Evolutionary conservation across 30 jellyfish, hydroid and myxozoan species (phyloP).

Genomic region (Cassiopea xamachana): DNA sequence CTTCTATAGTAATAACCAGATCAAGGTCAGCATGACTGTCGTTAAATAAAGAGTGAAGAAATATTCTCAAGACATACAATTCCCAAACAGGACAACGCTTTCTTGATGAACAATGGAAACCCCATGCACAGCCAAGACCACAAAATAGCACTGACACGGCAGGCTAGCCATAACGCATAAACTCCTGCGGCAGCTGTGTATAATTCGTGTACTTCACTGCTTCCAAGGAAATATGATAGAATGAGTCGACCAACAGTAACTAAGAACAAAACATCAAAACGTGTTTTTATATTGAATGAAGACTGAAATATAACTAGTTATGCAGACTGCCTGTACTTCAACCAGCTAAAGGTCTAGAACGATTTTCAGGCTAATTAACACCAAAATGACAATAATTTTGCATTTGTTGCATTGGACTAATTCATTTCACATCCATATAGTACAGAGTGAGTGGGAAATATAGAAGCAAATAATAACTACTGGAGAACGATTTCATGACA

Average conservation of each 20-base stretch:
- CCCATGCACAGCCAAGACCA: conserved; percentile 81
- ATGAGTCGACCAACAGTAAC: conserved; percentile 86
- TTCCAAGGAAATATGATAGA: conserved; percentile 74
- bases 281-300: not conserved
- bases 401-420: too few species aligned
- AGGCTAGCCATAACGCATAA: conserved; percentile 78
- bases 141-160: conserved; percentile 65
- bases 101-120: conserved; percentile 42
- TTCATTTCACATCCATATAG: too few species aligned
- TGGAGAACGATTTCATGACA: too few species aligned
- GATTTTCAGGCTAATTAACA: too few species aligned
- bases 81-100: conserved; percentile 42
- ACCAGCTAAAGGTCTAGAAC: too few species aligned
- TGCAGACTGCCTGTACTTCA: too few species aligned
- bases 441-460: too few species aligned
- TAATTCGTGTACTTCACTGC: conserved; percentile 87
- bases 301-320: too few species aligned
- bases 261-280: not conserved
- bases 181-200: conserved; percentile 97
- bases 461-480: too few species aligned
- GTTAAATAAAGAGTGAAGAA: not conserved
- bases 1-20: too few species aligned
- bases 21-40: too few species aligned
- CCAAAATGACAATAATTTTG: too few species aligned
- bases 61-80: conserved; percentile 24